Evolutionary conservation across 1,140 invertebrate genomes (phyloP), one percentile per base, ranked within the genome.

Genomic region (Zaprionus vittiger): DNA sequence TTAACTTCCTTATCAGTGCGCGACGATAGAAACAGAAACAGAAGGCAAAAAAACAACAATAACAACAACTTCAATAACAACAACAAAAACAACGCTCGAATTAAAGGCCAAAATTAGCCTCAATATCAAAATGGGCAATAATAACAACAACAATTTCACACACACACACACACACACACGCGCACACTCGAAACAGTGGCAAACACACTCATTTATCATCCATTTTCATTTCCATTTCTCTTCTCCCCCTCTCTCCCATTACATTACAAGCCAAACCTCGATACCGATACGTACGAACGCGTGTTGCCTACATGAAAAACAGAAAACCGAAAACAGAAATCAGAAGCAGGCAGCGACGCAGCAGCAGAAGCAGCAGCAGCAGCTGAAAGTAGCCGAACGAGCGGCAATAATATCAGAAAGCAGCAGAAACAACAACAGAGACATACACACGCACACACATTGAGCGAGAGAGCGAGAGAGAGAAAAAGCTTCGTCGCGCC

Each of bases 61-160:
- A 47, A 47, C 6, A 44, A 17, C 41, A 47, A 47, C 20, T 41
- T 5, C 38, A 47, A 17, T 9, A 47, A 3, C 41, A 17, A 9
- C 41, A 17, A 17, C 41, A 17, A 47, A 31, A 66, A 73, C 26
- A 60, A 52, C 14, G 22, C 17, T 57, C 24, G 52, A 65, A 73
- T 72, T 76, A 73, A 76, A 65, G 56, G 14, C 73, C 61, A 59
- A 66, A 76, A 60, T 71, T 71, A 76, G 67, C 17, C 24, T 28
- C 54, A 56, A 56, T 59, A 67, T 5, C 24, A 56, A 56, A 56
- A 56, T 26, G 14, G 24, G 31, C 31, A 11, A 34, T 14, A 54
- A 49, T 24, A 60, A 60, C 28, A 68, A 60, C 28, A 68, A 17
- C 17, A 54, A 67, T 54, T 66, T 66, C 62, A 57, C 62, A 66